Conservation (phyloP, 2,888 invertebrate species). For the Unio pictorum region DNA sequence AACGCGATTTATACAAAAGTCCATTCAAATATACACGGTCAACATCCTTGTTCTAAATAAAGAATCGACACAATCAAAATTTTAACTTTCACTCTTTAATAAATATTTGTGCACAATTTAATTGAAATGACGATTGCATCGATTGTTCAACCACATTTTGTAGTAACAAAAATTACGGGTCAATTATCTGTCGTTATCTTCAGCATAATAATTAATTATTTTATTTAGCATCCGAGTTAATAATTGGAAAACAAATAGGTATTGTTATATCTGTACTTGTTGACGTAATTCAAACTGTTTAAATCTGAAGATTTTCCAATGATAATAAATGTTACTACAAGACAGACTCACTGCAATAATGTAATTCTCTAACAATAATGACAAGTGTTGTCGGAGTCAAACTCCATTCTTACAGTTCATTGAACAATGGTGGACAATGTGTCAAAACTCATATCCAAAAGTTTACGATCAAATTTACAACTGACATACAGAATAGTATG, state of each 20-base stretch:
- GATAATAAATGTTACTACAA: neutral
- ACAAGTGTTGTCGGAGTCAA: no score
- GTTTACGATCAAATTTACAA: no score
- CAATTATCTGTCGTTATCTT: constrained; percentile 8
- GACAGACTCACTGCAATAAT: no score
- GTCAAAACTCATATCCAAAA: no score
- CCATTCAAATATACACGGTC: constrained; percentile 1
- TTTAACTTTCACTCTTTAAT: constrained; percentile 1
- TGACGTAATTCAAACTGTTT: neutral
- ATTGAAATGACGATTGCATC: constrained; percentile 17
- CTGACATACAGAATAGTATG: no score
- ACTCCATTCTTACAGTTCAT: no score
- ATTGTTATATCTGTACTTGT: constrained; percentile 20
- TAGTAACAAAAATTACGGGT: constrained; percentile 17
- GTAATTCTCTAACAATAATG: no score
- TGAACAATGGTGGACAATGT: no score
- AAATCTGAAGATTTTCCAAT: no score
- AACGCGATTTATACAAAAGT: no score
- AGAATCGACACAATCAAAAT: constrained; percentile 12
- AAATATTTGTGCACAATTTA: constrained; percentile 3
- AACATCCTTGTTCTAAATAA: constrained; percentile 2
- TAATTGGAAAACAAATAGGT: constrained; percentile 14
- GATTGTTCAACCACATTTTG: constrained; percentile 7
- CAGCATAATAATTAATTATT: constrained; percentile 1
- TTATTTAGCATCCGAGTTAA: constrained; percentile 16